Evolutionary conservation across 2,113 vertebrate genomes (phyloP), one percentile per base, ranked within the genome.

Genomic region (Petrocephalus zakoni): DNA sequence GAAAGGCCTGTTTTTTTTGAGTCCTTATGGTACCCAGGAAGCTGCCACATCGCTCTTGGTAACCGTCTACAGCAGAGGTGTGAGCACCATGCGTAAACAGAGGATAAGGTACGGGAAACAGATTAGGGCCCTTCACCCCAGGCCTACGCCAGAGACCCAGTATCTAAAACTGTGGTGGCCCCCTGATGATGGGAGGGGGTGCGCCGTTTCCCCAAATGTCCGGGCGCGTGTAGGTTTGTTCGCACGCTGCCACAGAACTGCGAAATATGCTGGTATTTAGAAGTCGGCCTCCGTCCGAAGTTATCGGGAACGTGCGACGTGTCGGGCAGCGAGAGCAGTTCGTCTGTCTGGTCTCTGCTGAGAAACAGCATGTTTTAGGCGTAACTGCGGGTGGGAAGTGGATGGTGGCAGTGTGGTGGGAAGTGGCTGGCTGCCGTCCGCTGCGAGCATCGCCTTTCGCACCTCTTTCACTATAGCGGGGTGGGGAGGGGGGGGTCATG

Each of bases 181-280:
- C 21, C 25, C n/a, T 68, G 4, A 9, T 29, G 10, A 22, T 68
- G 25, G 61, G 61, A 68, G n/a, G n/a, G 52, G 61, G 25, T 29
- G 61, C 61, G 25, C 61, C 8, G 10, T 87, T 46, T 89, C 37
- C 84, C 83, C 58, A 86, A 21, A 29, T 75, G 52, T 89, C 37
- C 55, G 58, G 53, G 72, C 21, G 29, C 21, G 2, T 42, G n/a
- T 84, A 21, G 87, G 51, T 89, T 81, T 68, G 17, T 85, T 49
- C 47, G 55, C 37, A 9, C 15, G 15, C 5, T 19, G 68, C 5
- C 68, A 75, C 13, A 37, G 68, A 37, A 34, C 11, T 37, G 34
- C 68, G 11, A 37, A 75, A 75, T 37, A 75, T 37, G 68, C 68
- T 37, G 34, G 13, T 37, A 37, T 75, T 75, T 75, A 75, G 34